Evolutionary conservation across 2,797 vertebrate species (phyloP).

Genomic region (Enteromius radiatus): DNA sequence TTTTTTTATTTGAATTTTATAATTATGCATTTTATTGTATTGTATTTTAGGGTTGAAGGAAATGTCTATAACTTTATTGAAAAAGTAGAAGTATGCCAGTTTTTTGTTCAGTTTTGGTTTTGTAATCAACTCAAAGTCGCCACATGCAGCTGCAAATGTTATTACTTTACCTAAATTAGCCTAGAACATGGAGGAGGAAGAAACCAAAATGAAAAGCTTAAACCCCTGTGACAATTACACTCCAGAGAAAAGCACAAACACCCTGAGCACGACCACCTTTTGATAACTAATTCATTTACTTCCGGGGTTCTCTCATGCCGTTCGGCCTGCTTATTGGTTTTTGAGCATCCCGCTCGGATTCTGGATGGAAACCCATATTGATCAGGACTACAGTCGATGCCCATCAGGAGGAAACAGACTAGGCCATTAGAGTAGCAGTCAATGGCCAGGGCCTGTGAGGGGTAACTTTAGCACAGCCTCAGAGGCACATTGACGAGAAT

Average conservation of each 20-base stretch:
- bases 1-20: background rate
- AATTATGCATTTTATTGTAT: background rate
- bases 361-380: conserved; percentile 80
- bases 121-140: background rate
- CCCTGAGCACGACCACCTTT: conserved; percentile 1
- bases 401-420: conserved; percentile 85
- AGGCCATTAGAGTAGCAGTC: conserved; percentile 83
- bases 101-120: background rate
- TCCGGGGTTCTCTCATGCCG: conserved; percentile 50
- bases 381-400: conserved; percentile 81
- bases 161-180: conserved; percentile 4
- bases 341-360: conserved; percentile 48
- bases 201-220: conserved; percentile 37
- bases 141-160: background rate
- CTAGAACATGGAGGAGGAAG: background rate
- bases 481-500: conserved; percentile 79
- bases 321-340: conserved; percentile 53
- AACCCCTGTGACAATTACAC: conserved; percentile 7
- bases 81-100: background rate
- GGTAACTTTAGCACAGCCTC: conserved; percentile 81
- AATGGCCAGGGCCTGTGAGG: conserved; percentile 80
- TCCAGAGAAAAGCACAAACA: conserved; percentile 15
- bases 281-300: conserved; percentile 58
- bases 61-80: background rate
- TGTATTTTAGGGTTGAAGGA: background rate